Conservation (phyloP, 35 echinoderm and acorn worm genomes). For the Apostichopus japonicus region DNA sequence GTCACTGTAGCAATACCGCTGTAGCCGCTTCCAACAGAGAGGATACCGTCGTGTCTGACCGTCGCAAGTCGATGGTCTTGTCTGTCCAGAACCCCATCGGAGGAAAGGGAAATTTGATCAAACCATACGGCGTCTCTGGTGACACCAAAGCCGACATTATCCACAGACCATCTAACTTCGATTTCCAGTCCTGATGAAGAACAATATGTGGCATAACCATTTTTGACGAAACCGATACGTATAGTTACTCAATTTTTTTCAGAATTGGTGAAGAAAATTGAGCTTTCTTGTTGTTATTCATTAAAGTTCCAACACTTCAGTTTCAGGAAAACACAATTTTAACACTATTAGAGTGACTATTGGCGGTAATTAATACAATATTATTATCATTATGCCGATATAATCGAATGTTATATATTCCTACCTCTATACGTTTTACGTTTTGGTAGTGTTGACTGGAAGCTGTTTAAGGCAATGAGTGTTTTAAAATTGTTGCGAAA, state of each 20-base stretch:
- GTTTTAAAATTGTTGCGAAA: too few relatives aligned
- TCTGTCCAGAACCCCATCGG: slow-evolving; percentile 26
- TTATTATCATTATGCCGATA: too few relatives aligned
- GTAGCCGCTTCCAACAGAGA: slow-evolving; percentile 26
- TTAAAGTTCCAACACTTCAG: too few relatives aligned
- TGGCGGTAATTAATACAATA: too few relatives aligned
- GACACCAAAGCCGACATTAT: slow-evolving; percentile 36
- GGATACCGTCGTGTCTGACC: background rate
- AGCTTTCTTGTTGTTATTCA: background rate
- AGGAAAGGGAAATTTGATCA: slow-evolving; percentile 28
- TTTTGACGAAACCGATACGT: background rate
- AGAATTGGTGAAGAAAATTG: background rate
- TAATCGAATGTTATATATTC: too few relatives aligned
- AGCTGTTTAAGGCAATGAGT: background rate
- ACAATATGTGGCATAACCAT: background rate
- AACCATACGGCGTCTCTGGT: background rate
- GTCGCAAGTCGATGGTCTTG: background rate
- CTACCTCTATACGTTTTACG: background rate
- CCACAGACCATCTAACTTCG: slow-evolving; percentile 26
- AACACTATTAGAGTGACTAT: too few relatives aligned
- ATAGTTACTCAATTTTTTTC: background rate
- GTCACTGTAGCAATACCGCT: slow-evolving; percentile 11
- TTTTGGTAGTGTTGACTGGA: background rate
- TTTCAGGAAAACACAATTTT: too few relatives aligned
- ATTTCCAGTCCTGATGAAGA: slow-evolving; percentile 2